A percentile compares a stretch with the other conserved stretches of the same genome.
Evolutionary conservation across 1,140 invertebrate genomes (phyloP).

Genomic region (Episyrphus balteatus): DNA sequence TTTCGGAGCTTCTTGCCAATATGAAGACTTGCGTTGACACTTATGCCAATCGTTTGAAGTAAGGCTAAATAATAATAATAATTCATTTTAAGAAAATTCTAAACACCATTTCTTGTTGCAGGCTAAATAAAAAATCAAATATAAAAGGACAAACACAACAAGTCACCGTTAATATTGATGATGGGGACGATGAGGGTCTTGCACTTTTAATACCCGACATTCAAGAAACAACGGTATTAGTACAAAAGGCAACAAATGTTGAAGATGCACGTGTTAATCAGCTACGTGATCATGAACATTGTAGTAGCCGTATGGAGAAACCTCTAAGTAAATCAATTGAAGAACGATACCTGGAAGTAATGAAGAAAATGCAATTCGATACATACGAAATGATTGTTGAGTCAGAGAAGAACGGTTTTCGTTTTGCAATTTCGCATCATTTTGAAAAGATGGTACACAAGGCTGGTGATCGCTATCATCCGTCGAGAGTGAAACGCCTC

Average conservation of each 20-base stretch:
- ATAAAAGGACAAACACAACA: slow-evolving; percentile 35
- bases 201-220: slow-evolving; percentile 82
- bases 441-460: slow-evolving; percentile 81
- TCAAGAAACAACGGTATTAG: slow-evolving; percentile 66
- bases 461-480: slow-evolving; percentile 74
- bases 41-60: slow-evolving; percentile 74
- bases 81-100: background rate
- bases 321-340: slow-evolving; percentile 45
- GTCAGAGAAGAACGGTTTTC: slow-evolving; percentile 54
- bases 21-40: slow-evolving; percentile 88
- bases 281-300: background rate
- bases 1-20: slow-evolving; percentile 60
- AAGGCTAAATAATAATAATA: slow-evolving; percentile 21
- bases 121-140: slow-evolving; percentile 38
- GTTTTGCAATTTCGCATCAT: slow-evolving; percentile 81
- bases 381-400: slow-evolving; percentile 86
- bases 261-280: slow-evolving; percentile 27
- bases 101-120: slow-evolving; percentile 12
- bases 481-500: slow-evolving; percentile 77
- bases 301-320: background rate
- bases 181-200: slow-evolving; percentile 68
- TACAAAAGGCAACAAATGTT: slow-evolving; percentile 54
- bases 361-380: slow-evolving; percentile 84
- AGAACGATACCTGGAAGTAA: slow-evolving; percentile 70
- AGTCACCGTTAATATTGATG: slow-evolving; percentile 33